Evolutionary conservation across 1,140 invertebrate species (phyloP), one percentile per base, ranked within the genome.

Genomic region (Brachionus sp.): DNA sequence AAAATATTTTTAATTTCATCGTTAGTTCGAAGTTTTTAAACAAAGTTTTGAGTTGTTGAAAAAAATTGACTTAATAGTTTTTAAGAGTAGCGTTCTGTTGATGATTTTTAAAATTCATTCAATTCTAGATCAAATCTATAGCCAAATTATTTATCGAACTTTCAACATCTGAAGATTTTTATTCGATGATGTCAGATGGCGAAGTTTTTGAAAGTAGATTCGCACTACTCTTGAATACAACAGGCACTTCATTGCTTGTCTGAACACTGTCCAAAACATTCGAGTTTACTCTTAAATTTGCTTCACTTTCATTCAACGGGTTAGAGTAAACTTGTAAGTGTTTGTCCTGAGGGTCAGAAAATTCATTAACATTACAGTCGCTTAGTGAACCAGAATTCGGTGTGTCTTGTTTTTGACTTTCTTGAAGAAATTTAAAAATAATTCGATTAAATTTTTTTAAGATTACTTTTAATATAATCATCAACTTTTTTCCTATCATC

Each of bases 401-500:
- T 42, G 33, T 12, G 12, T 75, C 70, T 42, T 75, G 23, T 75
- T 75, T 75, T 75, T 75, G 70, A n/a, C 42, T 46, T 29, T 75
- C 70, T 29, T 29, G 29, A 29, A 29, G 29, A 29, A 19, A 75
- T n/a, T 70, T 35, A 35, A 13, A 5, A 16, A 70, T 10, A 16
- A 70, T 29, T 5, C 2, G 1, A 25, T 68, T n/a, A 33, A 68
- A 19, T 23, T 73, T 44, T 5, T 25, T 44, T 35, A n/a, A n/a
- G 16, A 5, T 33, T 78, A 80, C 77, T 80, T 80, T 80, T 80
- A 1, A 80, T 80, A 66, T 19, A 57, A 10, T 57, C 77, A 44
- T 80, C 62, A 37, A 80, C 77, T 80, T 62, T 57, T 62, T 80
- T 57, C 9, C 37, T 50, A 68, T 82, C 80, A 12, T 66, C 37